A percentile compares a stretch with the other conserved stretches of the same genome.
Conservation (phyloP, 1,140 invertebrate species). For the Dreissena rostriformis region DNA sequence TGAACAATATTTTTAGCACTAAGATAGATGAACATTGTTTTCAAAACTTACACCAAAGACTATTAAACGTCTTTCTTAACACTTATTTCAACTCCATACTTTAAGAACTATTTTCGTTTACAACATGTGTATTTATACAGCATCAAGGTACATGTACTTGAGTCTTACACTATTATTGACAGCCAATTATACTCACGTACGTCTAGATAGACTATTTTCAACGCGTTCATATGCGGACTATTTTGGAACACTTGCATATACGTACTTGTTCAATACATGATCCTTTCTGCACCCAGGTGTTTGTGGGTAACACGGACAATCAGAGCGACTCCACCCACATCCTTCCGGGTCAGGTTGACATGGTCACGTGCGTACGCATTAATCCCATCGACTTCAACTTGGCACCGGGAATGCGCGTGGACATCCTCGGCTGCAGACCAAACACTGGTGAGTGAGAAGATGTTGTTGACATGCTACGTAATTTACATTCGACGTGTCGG, state of each 20-base stretch:
- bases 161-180: no score
- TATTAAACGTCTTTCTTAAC: no score
- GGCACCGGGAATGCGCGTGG: conserved; percentile 43
- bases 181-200: not conserved
- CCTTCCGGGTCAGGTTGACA: not conserved
- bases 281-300: conserved; percentile 7
- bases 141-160: no score
- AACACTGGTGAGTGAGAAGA: not conserved
- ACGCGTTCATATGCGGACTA: not conserved
- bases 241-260: not conserved
- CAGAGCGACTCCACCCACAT: not conserved
- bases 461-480: no score
- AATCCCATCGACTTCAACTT: conserved; percentile 31
- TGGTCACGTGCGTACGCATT: conserved; percentile 29
- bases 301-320: conserved; percentile 28
- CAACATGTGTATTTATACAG: no score
- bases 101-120: no score
- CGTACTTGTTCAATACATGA: not conserved
- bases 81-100: no score
- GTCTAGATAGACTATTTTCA: not conserved
- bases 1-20: no score
- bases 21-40: no score
- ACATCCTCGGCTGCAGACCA: conserved; percentile 39
- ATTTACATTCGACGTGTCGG: no score
- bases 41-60: no score